Base-by-base conservation (phyloP, 2,113 vertebrate genomes). In the Hipposideros armiger region DNA sequence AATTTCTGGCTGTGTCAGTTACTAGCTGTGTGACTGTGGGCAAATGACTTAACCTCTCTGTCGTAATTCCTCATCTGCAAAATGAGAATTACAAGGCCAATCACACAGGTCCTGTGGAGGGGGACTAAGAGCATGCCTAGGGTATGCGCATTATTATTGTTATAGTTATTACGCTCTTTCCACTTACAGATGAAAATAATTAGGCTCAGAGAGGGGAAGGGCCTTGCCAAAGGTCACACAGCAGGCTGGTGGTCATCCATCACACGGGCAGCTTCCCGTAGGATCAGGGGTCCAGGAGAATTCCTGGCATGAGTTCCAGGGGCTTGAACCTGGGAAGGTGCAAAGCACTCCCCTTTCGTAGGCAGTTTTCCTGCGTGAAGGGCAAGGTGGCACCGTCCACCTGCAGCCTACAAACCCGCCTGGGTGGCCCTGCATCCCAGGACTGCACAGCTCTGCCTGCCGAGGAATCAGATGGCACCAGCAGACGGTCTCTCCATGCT, bases 401-500 rank as follows among this genome's bases (percentile, higher is more conserved):
- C 80, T 1, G 16, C 74, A 52, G 77, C 58, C 95, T n/a, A 11
- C 66, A 36, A 30, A 74, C n/a, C 32, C 0, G 5, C 86, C 64
- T 47, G 0, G 15, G 56, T 64, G 93, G 86, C 92, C 78, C 67
- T 3, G 56, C 77, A 0, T 26, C 93, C 86, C 28, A n/a, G 89
- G 90, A 64, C 1, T 0, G 13, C 5, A 16, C 10, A 0, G 82
- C 69, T 47, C 92, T 56, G 64, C 90, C 90, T 62, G 95, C 94
- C 74, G 95, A 87, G 92, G 58, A 40, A 11, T 98, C 97, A 97
- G 97, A 94, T 97, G 97, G 97, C 87, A 76, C 80, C 74, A 47
- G 96, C 97, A 97, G 97, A 95, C 90, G 95, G 96, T 32, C 90
- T 94, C 97, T 40, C 96, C 95, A 81, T 32, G 96, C 94, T 77